Percentiles rank a stretch among this genome's conserved stretches.
Conservation (phyloP, 1,140 invertebrate genomes). For the Zaprionus africanus region DNA sequence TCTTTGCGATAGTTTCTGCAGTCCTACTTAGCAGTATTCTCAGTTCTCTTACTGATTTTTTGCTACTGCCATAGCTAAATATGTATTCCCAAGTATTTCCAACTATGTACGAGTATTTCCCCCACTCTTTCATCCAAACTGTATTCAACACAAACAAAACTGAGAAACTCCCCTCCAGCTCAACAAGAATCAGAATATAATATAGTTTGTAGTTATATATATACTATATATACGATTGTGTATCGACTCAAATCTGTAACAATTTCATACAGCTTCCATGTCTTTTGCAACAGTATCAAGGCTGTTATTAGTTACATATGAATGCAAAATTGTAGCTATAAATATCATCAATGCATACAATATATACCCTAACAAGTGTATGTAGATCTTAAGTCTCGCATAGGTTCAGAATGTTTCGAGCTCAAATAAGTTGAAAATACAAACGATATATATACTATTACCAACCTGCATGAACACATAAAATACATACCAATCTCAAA, state of each 20-base stretch:
- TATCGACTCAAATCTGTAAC: constrained; percentile 58
- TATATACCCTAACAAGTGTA: constrained; percentile 35
- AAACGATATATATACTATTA: background rate
- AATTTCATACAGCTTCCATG: constrained; percentile 81
- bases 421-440: constrained; percentile 21
- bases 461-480: constrained; percentile 22
- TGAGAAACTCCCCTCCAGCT: constrained; percentile 52
- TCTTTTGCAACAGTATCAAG: constrained; percentile 80
- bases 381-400: constrained; percentile 41
- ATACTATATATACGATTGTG: constrained; percentile 37
- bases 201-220: constrained; percentile 51
- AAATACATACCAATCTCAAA: constrained; percentile 25
- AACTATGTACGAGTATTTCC: constrained; percentile 36
- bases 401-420: constrained; percentile 41
- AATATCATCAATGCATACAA: background rate
- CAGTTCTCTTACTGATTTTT: constrained; percentile 54
- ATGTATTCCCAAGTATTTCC: constrained; percentile 65
- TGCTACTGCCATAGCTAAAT: constrained; percentile 70
- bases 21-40: constrained; percentile 69
- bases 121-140: constrained; percentile 22
- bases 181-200: constrained; percentile 56
- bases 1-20: background rate
- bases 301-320: constrained; percentile 79
- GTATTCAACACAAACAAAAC: constrained; percentile 49
- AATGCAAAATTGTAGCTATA: constrained; percentile 57